Evolutionary conservation across 2,888 invertebrate species (phyloP).

Genomic region (Acleris cristana): DNA sequence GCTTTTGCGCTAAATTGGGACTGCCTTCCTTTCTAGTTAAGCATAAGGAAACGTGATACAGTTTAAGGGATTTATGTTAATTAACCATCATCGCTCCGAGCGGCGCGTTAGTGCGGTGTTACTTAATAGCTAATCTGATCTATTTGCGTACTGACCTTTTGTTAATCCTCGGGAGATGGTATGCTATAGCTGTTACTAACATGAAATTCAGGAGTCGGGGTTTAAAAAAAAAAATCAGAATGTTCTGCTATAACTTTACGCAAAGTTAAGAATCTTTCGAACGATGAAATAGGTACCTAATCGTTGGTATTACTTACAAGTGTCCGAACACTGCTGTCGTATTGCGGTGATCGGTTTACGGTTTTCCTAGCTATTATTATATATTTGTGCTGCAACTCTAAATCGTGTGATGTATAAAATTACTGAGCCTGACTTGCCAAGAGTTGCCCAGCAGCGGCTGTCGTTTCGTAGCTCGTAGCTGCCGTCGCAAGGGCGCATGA

Average conservation of each 20-base stretch:
- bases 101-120: constrained; percentile 6
- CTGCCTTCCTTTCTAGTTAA: constrained; percentile 54
- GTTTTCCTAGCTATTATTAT: too few relatives aligned
- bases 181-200: constrained; percentile 6
- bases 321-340: background rate
- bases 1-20: constrained; percentile 76
- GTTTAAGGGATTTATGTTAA: constrained; percentile 22
- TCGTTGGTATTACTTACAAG: too few relatives aligned
- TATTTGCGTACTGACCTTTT: constrained; percentile 34
- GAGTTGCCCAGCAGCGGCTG: constrained; percentile 22
- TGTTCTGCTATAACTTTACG: background rate
- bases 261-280: too few relatives aligned
- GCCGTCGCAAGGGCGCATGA: constrained; percentile 11
- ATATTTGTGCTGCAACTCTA: too few relatives aligned
- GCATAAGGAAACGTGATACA: constrained; percentile 64
- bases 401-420: too few relatives aligned
- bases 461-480: background rate
- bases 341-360: background rate
- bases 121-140: constrained; percentile 26
- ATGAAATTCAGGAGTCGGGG: constrained; percentile 1
- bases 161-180: constrained; percentile 7
- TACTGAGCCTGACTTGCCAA: constrained; percentile 22
- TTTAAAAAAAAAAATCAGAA: background rate
- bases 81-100: background rate
- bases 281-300: too few relatives aligned